Evolutionary conservation across 2,888 invertebrate species (phyloP).

Genomic region (Hemithea aestivaria): DNA sequence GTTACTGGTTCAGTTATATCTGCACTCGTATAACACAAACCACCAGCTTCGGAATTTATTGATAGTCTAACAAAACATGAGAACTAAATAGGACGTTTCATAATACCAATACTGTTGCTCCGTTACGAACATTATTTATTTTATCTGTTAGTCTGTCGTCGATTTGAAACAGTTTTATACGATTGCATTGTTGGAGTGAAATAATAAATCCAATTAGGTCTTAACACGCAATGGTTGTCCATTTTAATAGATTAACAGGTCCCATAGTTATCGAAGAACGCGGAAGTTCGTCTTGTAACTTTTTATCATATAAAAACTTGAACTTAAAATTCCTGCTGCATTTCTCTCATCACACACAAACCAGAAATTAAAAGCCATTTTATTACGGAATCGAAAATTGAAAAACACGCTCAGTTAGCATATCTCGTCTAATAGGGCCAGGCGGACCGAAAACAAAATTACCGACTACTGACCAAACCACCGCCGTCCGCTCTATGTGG

Average conservation of each 20-base stretch:
- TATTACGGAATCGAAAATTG: slow-evolving; percentile 21
- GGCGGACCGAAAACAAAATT: slow-evolving; percentile 28
- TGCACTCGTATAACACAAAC: slow-evolving; percentile 10
- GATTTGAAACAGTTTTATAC: slow-evolving; percentile 8
- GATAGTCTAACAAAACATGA: slow-evolving; percentile 30
- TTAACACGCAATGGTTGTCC: slow-evolving; percentile 24
- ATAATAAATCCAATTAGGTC: slow-evolving; percentile 28
- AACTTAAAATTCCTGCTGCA: neutral
- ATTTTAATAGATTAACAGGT: slow-evolving; percentile 9
- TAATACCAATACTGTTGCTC: slow-evolving; percentile 31
- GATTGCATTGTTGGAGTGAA: slow-evolving; percentile 22
- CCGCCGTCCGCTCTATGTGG: slow-evolving; percentile 12
- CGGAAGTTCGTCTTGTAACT: too few relatives aligned
- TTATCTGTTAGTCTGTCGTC: slow-evolving; percentile 23
- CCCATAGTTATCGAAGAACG: neutral
- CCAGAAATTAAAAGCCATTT: slow-evolving; percentile 8
- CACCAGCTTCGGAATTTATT: slow-evolving; percentile 26
- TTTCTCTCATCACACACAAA: slow-evolving; percentile 1
- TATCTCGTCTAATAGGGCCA: slow-evolving; percentile 26
- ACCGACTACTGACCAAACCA: slow-evolving; percentile 27
- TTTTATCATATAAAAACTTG: too few relatives aligned
- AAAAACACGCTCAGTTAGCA: slow-evolving; percentile 26
- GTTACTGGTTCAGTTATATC: slow-evolving; percentile 11
- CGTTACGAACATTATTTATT: slow-evolving; percentile 30
- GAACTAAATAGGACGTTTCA: slow-evolving; percentile 35